These are phyloP conservation scores for Sorex fumeus DNA, from an alignment of 2,113 vertebrate genomes.

Conservation along the genomic window DNA sequence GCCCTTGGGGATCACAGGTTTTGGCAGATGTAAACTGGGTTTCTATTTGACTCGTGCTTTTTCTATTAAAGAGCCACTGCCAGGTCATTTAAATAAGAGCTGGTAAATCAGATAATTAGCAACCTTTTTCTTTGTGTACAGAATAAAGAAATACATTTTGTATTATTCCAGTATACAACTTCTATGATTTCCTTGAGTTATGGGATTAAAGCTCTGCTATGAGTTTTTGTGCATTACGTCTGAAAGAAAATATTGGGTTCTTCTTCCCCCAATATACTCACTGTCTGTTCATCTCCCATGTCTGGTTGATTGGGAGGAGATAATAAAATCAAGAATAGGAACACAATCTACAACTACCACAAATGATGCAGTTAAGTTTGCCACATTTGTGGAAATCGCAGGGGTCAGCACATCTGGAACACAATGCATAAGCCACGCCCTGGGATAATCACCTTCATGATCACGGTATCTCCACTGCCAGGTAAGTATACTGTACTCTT, in stretches of 20 bases:
- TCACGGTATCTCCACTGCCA: too few relatives aligned
- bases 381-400: too few relatives aligned
- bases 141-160: background rate
- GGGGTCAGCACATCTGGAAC: too few relatives aligned
- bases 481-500: background rate
- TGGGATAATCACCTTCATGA: too few relatives aligned
- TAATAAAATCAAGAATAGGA: background rate
- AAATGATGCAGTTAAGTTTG: too few relatives aligned
- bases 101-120: background rate
- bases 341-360: too few relatives aligned
- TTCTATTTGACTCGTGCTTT: constrained; percentile 32
- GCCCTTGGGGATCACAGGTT: background rate
- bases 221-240: background rate
- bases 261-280: background rate
- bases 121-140: background rate
- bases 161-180: background rate
- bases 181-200: background rate
- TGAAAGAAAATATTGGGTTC: background rate
- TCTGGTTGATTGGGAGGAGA: background rate
- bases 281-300: background rate
- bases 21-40: background rate
- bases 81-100: background rate
- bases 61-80: background rate
- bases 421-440: too few relatives aligned
- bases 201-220: background rate